phyloP scores from a whole-genome alignment of 2,888 invertebrate species.

The Atherix ibis region DNA sequence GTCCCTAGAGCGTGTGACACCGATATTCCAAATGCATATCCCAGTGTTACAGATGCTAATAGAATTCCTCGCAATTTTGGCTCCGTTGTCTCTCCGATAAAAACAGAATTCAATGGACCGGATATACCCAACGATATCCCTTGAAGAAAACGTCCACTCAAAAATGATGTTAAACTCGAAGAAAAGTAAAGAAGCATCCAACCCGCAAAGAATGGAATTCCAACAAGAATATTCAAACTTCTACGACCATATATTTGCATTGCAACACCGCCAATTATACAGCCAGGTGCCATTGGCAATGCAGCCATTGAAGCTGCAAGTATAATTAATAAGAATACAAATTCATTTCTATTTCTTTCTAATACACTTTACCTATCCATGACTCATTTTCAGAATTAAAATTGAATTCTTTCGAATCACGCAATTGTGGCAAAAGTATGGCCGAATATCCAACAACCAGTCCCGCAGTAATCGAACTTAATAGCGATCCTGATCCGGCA shows the following conservation, averaged over 20 bases:
- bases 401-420: constrained; percentile 2
- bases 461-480: constrained; percentile 40
- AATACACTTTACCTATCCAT: constrained; percentile 38
- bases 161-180: constrained; percentile 33
- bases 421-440: constrained; percentile 43
- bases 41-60: constrained; percentile 39
- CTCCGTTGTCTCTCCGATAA: constrained; percentile 42
- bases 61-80: constrained; percentile 43
- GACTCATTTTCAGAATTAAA: constrained; percentile 37
- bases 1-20: constrained; percentile 43
- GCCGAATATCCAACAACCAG: constrained; percentile 49
- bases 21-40: constrained; percentile 41
- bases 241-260: constrained; percentile 46
- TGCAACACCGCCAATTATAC: constrained; percentile 41
- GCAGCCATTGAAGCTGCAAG: constrained; percentile 43
- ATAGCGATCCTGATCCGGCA: constrained; percentile 38
- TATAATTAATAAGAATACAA: constrained; percentile 4
- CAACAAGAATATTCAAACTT: constrained; percentile 38
- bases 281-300: constrained; percentile 46
- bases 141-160: constrained; percentile 39
- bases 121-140: constrained; percentile 41
- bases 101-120: constrained; percentile 39
- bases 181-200: constrained; percentile 44
- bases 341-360: neutral
- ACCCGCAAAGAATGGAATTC: constrained; percentile 40